A percentile compares a stretch with the other conserved stretches of the same genome.
These are phyloP conservation scores for Styela clava DNA, from an alignment of 23 tunicate genomes.

Conservation along the genomic window DNA sequence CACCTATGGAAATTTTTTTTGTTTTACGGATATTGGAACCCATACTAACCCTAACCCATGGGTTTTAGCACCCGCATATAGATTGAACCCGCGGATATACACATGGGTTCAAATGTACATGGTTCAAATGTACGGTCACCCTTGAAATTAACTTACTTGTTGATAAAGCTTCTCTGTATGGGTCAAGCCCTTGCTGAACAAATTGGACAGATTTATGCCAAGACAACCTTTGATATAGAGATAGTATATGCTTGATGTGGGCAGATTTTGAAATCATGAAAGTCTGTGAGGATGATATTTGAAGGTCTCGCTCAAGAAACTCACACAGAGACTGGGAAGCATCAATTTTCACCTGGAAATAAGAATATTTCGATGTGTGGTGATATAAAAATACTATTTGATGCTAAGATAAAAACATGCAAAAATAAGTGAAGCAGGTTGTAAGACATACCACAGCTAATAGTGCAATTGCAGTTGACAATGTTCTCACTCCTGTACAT, in stretches of 20 bases:
- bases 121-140: no score
- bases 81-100: no score
- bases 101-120: no score
- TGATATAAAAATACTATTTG: background rate
- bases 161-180: conserved; percentile 43
- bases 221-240: conserved; percentile 67
- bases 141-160: background rate
- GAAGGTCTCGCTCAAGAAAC: conserved; percentile 50
- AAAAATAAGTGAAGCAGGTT: background rate
- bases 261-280: conserved; percentile 56
- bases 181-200: conserved; percentile 54
- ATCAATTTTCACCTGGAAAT: conserved; percentile 5
- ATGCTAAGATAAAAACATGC: background rate
- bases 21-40: no score
- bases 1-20: no score
- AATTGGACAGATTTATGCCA: conserved; percentile 65
- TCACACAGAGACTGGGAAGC: conserved; percentile 13
- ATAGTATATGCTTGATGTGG: conserved; percentile 39
- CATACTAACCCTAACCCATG: no score
- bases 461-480: conserved; percentile 47
- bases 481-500: conserved; percentile 64
- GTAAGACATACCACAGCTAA: conserved; percentile 64
- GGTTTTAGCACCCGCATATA: no score
- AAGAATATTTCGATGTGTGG: no score
- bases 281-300: conserved; percentile 45